Evolutionary conservation across 1,140 invertebrate genomes (phyloP), one percentile per base, ranked within the genome.

Genomic region (Latrodectus geometricus): DNA sequence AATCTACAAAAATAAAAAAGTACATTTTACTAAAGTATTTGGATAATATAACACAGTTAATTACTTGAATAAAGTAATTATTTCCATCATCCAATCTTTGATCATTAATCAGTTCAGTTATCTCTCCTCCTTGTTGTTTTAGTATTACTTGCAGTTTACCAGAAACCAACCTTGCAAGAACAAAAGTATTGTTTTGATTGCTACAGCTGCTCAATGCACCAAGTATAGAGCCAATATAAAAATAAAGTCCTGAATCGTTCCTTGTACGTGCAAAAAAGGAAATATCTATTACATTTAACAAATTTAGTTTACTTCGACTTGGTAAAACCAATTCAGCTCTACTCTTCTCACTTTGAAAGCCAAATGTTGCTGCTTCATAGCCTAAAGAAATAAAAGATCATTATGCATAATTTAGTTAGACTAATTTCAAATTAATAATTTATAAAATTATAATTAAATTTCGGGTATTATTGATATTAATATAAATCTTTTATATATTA

Each of bases 191-290:
- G 66, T 78, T 86, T 9, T 50, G 48, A 54, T 65, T 52, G 17
- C 20, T 70, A n/a, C 69, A 86, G 80, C 70, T 89, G 65, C 86
- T 68, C 9, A 49, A 12, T 15, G 15, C 52, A 50, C 70, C 83
- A n/a, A 88, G 75, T 8, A 61, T 78, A 9, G 90, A 88, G 17
- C 97, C 97, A 48, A 98, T 90, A 91, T 97, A 97, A 90, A 98
- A 97, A 73, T 98, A 95, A 88, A 96, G 94, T 3, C 97, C 97
- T 7, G 93, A 92, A 7, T 94, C 92, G 90, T 97, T 94, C 68
- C 96, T 92, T 0, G 97, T 98, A 52, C 96, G 92, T 70, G 98
- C 94, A 90, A 98, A 97, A 94, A 99, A 97, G 4, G 96, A 97
- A 66, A 98, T 95, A 90, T 98, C 96, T 49, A 76, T 23, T 5